Conservation (phyloP, 2,888 invertebrate genomes). For the Holacanthella duospinosa region DNA sequence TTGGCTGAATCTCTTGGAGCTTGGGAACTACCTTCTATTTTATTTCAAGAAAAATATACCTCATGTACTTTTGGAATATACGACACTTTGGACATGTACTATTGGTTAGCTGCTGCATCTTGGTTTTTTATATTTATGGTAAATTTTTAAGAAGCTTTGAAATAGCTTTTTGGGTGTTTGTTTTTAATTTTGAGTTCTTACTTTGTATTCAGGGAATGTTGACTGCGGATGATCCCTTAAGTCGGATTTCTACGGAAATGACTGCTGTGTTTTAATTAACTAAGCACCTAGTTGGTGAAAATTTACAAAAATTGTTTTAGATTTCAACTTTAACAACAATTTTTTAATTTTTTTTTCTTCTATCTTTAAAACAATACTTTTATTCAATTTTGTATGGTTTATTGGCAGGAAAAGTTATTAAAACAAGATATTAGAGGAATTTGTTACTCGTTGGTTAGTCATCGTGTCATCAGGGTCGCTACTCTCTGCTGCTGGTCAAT, state of each 20-base stretch:
- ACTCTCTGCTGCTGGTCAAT: no score
- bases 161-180: background rate
- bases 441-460: no score
- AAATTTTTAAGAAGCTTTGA: background rate
- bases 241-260: background rate
- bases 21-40: background rate
- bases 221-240: background rate
- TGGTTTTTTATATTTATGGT: constrained; percentile 5
- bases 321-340: no score
- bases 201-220: background rate
- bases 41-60: background rate
- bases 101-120: background rate
- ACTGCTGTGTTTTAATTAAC: background rate
- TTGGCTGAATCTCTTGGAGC: background rate
- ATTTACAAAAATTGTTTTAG: no score
- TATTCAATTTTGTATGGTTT: no score
- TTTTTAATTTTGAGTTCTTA: background rate
- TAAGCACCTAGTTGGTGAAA: no score
- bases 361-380: no score
- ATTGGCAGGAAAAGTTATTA: no score
- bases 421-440: no score
- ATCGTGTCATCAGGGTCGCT: no score
- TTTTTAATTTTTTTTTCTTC: no score
- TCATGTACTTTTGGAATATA: background rate
- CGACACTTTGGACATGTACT: background rate